These are phyloP conservation scores for Hyles euphorbiae DNA, from an alignment of 1,140 invertebrate species.

Conservation along the genomic window DNA sequence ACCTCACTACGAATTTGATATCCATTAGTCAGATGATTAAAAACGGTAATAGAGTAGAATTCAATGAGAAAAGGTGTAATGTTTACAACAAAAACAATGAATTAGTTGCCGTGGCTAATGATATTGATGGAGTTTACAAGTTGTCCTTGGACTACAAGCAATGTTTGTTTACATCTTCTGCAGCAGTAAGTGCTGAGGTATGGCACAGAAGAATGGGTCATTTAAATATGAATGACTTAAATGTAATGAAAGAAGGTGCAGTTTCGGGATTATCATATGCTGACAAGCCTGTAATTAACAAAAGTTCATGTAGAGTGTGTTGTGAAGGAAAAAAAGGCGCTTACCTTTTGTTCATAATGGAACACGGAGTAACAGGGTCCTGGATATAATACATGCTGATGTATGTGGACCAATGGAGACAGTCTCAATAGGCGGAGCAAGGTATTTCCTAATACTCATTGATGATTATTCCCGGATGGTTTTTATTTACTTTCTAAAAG, in stretches of 20 bases:
- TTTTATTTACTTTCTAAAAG: conserved; percentile 8
- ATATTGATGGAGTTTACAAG: conserved; percentile 19
- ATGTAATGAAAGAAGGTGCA: conserved; percentile 20
- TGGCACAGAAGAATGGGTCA: conserved; percentile 23
- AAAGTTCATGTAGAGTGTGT: conserved; percentile 12
- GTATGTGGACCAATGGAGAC: conserved; percentile 39
- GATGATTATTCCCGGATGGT: conserved; percentile 11
- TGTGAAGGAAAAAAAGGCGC: conserved; percentile 21
- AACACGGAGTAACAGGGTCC: conserved; percentile 8
- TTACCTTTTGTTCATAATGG: conserved; percentile 12
- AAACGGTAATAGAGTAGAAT: conserved; percentile 30
- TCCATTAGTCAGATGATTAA: conserved; percentile 34
- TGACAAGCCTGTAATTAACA: conserved; percentile 13
- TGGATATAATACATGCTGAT: conserved; percentile 38
- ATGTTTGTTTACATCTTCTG: conserved; percentile 11
- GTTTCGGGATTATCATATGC: conserved; percentile 11
- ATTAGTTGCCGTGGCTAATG: conserved; percentile 10
- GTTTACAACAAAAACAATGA: conserved; percentile 26
- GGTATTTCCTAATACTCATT: conserved; percentile 36
- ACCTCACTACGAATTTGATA: conserved; percentile 34
- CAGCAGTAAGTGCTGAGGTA: background rate
- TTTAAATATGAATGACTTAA: conserved; percentile 16
- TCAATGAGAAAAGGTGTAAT: conserved; percentile 16
- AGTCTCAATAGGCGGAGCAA: conserved; percentile 18
- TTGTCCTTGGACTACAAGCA: conserved; percentile 5